Percentiles rank a stretch among this genome's conserved stretches.
phyloP scores from a whole-genome alignment of 2,113 vertebrate species.

The Gymnorhina tibicen region DNA sequence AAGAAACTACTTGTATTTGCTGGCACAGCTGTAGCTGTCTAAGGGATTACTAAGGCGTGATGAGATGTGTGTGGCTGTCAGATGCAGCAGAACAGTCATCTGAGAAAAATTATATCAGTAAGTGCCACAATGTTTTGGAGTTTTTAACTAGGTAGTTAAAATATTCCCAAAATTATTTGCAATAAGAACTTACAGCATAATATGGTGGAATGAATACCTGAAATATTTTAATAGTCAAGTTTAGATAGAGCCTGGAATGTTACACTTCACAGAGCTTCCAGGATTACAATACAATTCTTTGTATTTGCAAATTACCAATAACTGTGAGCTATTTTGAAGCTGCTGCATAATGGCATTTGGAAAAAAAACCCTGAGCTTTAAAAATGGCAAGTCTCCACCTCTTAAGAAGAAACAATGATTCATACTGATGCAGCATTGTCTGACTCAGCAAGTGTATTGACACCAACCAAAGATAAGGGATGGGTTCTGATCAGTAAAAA shows the following conservation, averaged over 20 bases:
- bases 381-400: not conserved
- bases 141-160: not conserved
- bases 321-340: not conserved
- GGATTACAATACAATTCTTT: not conserved
- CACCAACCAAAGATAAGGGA: not conserved
- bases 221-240: not conserved
- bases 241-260: not conserved
- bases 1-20: not conserved
- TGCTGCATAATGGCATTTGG: not conserved
- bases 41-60: not conserved
- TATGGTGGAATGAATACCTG: not conserved
- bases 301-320: not conserved
- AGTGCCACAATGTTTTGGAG: not conserved
- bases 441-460: not conserved
- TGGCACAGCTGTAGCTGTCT: slow-evolving; percentile 27
- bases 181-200: not conserved
- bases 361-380: not conserved
- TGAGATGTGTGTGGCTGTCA: not conserved
- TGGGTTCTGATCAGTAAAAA: not conserved
- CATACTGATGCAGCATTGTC: not conserved
- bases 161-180: not conserved
- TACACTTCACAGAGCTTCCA: not conserved
- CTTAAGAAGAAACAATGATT: not conserved
- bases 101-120: not conserved
- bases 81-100: not conserved